Conservation (phyloP, 1,140 invertebrate genomes). For the Diorhabda carinulata region DNA sequence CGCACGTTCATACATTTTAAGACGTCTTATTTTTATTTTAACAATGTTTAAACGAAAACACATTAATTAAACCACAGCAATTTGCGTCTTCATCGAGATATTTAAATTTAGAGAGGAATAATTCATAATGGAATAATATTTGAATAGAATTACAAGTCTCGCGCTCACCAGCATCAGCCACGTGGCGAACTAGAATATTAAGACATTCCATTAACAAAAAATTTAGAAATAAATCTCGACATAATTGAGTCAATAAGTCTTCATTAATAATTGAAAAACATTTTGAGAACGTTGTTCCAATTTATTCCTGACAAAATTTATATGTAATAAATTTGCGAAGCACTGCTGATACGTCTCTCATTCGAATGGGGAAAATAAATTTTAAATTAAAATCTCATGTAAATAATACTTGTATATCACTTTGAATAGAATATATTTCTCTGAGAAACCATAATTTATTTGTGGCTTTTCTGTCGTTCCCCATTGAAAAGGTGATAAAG, state of each 20-base stretch:
- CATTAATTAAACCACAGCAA: no score
- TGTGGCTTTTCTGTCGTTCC: constrained; percentile 11
- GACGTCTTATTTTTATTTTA: no score
- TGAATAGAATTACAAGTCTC: no score
- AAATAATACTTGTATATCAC: constrained; percentile 15
- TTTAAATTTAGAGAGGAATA: no score
- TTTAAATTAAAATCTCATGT: constrained; percentile 17
- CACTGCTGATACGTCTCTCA: constrained; percentile 9
- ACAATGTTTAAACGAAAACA: no score
- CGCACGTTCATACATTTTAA: no score
- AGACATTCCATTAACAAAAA: no score
- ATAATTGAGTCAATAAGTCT: constrained; percentile 10
- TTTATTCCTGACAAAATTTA: constrained; percentile 6
- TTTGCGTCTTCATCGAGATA: no score
- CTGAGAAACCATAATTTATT: constrained; percentile 15
- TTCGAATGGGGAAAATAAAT: neutral
- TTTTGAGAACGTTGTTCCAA: constrained; percentile 6
- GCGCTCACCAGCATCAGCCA: no score
- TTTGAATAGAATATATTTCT: constrained; percentile 11
- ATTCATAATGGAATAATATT: no score
- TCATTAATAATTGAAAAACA: neutral
- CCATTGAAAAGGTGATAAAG: constrained; percentile 12
- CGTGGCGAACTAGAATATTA: no score
- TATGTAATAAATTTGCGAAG: constrained; percentile 13
- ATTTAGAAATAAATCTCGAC: neutral